These are phyloP conservation scores for Indicator indicator DNA, from an alignment of 2,113 vertebrate genomes.

Conservation along the genomic window DNA sequence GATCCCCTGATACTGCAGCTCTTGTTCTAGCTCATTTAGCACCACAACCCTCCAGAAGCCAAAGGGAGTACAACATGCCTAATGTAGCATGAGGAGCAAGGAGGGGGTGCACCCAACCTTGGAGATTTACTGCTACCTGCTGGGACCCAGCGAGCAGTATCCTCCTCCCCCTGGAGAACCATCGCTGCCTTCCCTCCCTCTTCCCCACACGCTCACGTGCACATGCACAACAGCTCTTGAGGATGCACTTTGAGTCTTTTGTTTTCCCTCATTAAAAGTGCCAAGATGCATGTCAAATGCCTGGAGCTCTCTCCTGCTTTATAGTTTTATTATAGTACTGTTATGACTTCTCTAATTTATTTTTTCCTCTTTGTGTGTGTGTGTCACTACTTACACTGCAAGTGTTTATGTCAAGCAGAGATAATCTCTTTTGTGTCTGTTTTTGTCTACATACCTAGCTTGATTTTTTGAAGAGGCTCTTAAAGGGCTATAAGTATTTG, in stretches of 20 bases:
- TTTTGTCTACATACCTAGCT: not conserved
- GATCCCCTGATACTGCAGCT: conserved; percentile 55
- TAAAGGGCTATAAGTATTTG: not conserved
- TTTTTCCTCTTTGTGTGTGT: conserved; percentile 32
- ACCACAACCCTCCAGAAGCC: conserved; percentile 58
- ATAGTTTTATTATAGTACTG: conserved; percentile 63
- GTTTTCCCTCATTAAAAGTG: conserved; percentile 68
- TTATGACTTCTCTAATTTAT: conserved; percentile 69
- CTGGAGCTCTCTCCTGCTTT: conserved; percentile 65
- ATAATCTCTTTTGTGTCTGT: conserved; percentile 9
- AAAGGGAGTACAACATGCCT: conserved; percentile 64
- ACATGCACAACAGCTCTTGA: not conserved
- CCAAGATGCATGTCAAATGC: conserved; percentile 69
- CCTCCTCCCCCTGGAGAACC: not conserved
- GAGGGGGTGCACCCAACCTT: not conserved
- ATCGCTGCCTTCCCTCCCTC: not conserved
- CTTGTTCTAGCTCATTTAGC: conserved; percentile 70
- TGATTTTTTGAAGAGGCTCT: not conserved
- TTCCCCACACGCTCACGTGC: not conserved
- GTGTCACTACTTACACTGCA: not conserved
- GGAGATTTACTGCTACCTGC: conserved; percentile 68
- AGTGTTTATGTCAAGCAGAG: not conserved
- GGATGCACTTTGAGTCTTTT: conserved; percentile 33
- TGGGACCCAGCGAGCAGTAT: not conserved
- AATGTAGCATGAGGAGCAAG: conserved; percentile 67